phyloP scores from a whole-genome alignment of 2,113 vertebrate genomes.

The Seriola aureovittata region DNA sequence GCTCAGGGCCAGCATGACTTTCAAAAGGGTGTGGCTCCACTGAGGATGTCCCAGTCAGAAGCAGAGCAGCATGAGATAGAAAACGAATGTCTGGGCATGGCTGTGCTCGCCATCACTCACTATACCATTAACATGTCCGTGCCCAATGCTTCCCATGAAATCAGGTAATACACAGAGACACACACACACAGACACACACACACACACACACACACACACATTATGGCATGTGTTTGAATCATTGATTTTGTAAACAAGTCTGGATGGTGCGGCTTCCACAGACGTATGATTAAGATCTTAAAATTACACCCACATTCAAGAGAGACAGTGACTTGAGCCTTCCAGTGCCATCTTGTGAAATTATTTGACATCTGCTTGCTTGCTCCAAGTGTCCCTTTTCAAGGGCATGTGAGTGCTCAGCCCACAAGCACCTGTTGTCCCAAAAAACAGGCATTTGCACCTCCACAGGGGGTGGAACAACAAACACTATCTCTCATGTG shows the following conservation, averaged over 20 bases:
- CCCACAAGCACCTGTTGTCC: not conserved
- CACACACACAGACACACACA: constrained; percentile 1
- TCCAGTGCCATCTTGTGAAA: not conserved
- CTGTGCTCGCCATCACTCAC: constrained; percentile 96
- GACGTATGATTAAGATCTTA: not conserved
- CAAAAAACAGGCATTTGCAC: not conserved
- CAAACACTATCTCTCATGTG: not conserved
- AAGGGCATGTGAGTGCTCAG: not conserved
- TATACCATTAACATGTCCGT: constrained; percentile 86
- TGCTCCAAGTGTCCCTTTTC: not conserved
- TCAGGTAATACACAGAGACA: constrained; percentile 84
- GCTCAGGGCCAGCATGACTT: constrained; percentile 94
- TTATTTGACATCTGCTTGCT: not conserved
- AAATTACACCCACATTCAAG: not conserved
- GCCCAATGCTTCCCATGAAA: constrained; percentile 86
- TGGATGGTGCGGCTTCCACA: too few species aligned
- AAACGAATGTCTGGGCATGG: constrained; percentile 98
- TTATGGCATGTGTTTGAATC: not conserved
- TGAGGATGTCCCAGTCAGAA: constrained; percentile 88
- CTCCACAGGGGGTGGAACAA: not conserved
- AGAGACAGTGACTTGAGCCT: not conserved
- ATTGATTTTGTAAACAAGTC: not conserved
- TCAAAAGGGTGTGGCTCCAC: constrained; percentile 89
- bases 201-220: not conserved
- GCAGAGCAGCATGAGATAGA: constrained; percentile 94